phyloP scores from a whole-genome alignment of 2,797 vertebrate genomes.

The Sebastiscus tertius region DNA sequence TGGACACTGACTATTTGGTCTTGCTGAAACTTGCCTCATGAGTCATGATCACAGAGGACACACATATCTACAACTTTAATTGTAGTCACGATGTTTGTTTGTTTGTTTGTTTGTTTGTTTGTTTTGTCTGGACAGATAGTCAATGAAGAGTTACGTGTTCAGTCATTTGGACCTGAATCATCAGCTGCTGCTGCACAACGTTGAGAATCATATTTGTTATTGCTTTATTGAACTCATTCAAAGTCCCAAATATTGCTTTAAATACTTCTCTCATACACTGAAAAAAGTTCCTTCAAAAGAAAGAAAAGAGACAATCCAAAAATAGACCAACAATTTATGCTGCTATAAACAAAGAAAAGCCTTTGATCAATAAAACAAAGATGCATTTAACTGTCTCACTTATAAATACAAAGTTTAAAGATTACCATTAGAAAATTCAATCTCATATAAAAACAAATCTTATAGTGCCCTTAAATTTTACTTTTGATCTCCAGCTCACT shows the following conservation, averaged over 20 bases:
- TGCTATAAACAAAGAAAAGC: slow-evolving; percentile 19
- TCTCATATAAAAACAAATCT: not conserved
- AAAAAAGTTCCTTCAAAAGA: slow-evolving; percentile 1
- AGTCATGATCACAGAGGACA: not conserved
- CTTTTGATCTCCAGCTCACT: not conserved
- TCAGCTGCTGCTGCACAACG: not conserved
- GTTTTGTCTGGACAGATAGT: not conserved
- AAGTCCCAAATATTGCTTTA: slow-evolving; percentile 2
- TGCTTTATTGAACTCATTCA: slow-evolving; percentile 50
- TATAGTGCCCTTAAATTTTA: not conserved
- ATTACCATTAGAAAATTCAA: not conserved
- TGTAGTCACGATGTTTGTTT: not conserved
- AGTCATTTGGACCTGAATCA: slow-evolving; percentile 11
- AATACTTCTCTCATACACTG: slow-evolving; percentile 1
- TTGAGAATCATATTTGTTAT: slow-evolving; percentile 3
- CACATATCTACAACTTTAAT: not conserved
- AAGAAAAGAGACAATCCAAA: not conserved
- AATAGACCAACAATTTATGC: not conserved
- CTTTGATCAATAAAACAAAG: slow-evolving; percentile 31
- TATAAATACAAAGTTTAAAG: slow-evolving; percentile 6
- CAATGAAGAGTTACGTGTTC: not conserved
- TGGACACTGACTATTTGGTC: not conserved
- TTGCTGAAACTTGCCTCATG: not conserved
- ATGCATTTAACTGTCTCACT: slow-evolving; percentile 3
- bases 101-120: too few relatives aligned